Evolutionary conservation across 2,888 invertebrate genomes (phyloP), one percentile per base, ranked within the genome.

Genomic region (Neoaliturus tenellus): DNA sequence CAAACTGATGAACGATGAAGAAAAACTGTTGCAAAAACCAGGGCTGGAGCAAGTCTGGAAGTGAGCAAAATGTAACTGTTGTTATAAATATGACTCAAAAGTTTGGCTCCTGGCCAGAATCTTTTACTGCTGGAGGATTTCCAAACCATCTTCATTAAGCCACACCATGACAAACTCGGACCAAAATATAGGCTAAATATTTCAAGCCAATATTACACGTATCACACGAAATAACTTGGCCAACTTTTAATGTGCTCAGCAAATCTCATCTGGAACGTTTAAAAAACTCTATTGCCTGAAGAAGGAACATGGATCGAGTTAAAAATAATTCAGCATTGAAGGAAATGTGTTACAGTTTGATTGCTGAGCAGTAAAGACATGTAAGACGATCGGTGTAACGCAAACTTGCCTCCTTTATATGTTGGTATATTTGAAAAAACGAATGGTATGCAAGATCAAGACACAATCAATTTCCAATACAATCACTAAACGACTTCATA

Each of bases 171-270:
- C 78, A 78, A 78, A 78, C 78, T 33, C 48, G 35, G 78, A 78
- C 78, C 78, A 78, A 78, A 78, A 78, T 78, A 78, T 78, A 78
- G 55, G 78, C 78, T 78, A 78, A 78, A 78, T 78, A 78, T 51
- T 78, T 78, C 20, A 78, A 51, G 51, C 48, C 6, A 51, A 78
- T 17, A 62, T 62, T 62, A 28, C 62, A 14, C 55, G 10, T 23
- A 55, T 55, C 20, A 55, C 55, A 20, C 62, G 31, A 62, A 62
- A 62, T 31, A 14, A 10, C 62, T 28, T 23, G 28, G 62, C 62
- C 31, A 28, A 62, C 62, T 3, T 62, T 31, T 62, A 31, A 31
- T 31, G 25, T 31, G 28, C 25, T 28, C 6, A 62, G 25, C 62
- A 14, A 28, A 62, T 62, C 62, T 31, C 12, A 1, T 28, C 8